Evolutionary conservation across 2,797 vertebrate species (phyloP), one percentile per base, ranked within the genome.

Genomic region (Xiphorhynchus erythropygius): DNA sequence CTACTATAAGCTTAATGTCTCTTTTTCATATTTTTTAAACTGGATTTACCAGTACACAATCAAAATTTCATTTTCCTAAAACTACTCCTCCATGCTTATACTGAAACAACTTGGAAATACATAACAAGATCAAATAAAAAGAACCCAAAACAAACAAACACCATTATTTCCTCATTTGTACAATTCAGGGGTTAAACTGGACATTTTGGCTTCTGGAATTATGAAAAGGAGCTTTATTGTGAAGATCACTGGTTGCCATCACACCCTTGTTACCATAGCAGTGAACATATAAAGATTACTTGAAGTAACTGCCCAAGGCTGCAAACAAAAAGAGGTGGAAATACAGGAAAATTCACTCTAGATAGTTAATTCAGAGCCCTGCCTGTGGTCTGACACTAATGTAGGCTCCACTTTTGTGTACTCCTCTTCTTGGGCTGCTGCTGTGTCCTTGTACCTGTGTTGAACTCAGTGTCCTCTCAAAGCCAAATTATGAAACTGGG

Each of bases 61-160:
- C 39, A 65, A 91, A 81, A 41, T 52, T 84, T 67, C 9, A 41
- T 95, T 91, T 96, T 86, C 32, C 35, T 89, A 55, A 64, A 84
- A 41, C 10, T 1, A 5, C 14, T 70, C 27, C 59, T 82, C 19
- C 7, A 0, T 35, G 11, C 33, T 70, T 64, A 56, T 41, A 24
- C 9, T 63, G 33, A 24, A 35, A 73, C 53, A 30, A 82, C 9
- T 39, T 56, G 8, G 25, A 84, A 92, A 69, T 46, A 44, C 18
- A 91, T 73, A 91, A 7, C 8, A 44, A 59, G 30, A 47, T 11
- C 16, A 52, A 28, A 15, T 2, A 22, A 46, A 46, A 56, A 28
- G 16, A 50, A 9, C 9, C 42, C 18, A 39, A 39, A 39, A 14
- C 39, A 39, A 39, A 39, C 19, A 21, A 17, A 41, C 16, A 41